Percentiles rank a stretch among this genome's conserved stretches.
These are phyloP conservation scores for Venusia cambrica DNA, from an alignment of 2,888 invertebrate species.

Conservation along the genomic window DNA sequence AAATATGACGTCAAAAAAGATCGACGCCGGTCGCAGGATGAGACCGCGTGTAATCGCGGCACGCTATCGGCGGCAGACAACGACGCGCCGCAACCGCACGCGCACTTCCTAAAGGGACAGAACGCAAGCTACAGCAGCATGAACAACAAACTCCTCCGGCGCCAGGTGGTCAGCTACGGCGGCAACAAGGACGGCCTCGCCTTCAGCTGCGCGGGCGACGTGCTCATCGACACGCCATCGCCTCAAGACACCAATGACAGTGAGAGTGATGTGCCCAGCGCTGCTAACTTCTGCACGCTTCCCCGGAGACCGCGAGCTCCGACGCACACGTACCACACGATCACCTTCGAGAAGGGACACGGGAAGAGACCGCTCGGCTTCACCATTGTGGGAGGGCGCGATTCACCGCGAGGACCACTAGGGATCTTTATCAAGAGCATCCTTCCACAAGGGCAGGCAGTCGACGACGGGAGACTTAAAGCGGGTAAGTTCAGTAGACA, in stretches of 20 bases:
- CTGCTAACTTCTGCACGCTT: constrained; percentile 86
- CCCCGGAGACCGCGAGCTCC: constrained; percentile 86
- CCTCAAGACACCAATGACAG: constrained; percentile 55
- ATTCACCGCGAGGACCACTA: constrained; percentile 91
- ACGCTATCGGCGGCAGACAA: constrained; percentile 69
- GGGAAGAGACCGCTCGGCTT: constrained; percentile 94
- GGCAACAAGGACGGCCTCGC: constrained; percentile 69
- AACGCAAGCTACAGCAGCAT: constrained; percentile 83
- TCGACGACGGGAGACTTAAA: constrained; percentile 90
- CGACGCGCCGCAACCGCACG: constrained; percentile 67
- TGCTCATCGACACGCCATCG: constrained; percentile 62
- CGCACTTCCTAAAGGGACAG: constrained; percentile 82
- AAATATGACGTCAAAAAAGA: constrained; percentile 84
- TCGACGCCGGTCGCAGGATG: constrained; percentile 83
- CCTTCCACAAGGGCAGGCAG: constrained; percentile 90
- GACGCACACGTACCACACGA: constrained; percentile 86
- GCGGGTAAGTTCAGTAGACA: constrained; percentile 83
- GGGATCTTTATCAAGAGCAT: constrained; percentile 94
- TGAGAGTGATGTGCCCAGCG: constrained; percentile 66
- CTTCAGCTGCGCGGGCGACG: constrained; percentile 62
- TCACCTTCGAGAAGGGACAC: constrained; percentile 89
- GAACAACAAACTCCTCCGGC: constrained; percentile 81
- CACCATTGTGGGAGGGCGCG: constrained; percentile 93
- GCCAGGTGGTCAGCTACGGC: constrained; percentile 79
- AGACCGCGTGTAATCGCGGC: constrained; percentile 71